These are phyloP conservation scores for Zosterops japonicus DNA, from an alignment of 2,113 vertebrate species.

Conservation along the genomic window DNA sequence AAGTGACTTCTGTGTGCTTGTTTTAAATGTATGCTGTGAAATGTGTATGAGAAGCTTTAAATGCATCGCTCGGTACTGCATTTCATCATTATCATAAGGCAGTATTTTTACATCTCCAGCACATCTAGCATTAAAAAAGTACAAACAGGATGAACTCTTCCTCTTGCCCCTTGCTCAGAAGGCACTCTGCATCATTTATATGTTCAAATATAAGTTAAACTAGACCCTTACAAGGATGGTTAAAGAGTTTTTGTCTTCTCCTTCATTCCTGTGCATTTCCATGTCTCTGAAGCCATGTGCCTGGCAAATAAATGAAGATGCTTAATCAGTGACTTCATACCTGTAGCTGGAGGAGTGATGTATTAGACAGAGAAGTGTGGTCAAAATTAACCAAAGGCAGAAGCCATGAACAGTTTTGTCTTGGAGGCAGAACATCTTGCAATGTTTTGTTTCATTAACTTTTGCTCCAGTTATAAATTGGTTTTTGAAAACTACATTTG, in stretches of 20 bases:
- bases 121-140: neutral
- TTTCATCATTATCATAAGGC: slow-evolving; percentile 44
- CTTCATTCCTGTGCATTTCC: neutral
- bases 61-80: slow-evolving; percentile 13
- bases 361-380: neutral
- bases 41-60: slow-evolving; percentile 51
- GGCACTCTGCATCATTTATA: neutral
- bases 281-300: neutral
- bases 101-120: slow-evolving; percentile 16
- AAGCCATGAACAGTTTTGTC: neutral
- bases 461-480: neutral
- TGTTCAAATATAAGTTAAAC: neutral
- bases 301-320: neutral
- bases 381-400: neutral
- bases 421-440: neutral
- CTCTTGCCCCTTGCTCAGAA: slow-evolving; percentile 2
- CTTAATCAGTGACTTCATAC: neutral
- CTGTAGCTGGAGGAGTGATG: neutral
- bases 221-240: neutral
- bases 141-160: neutral
- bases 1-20: slow-evolving; percentile 11
- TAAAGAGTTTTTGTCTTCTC: neutral
- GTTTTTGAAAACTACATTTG: neutral
- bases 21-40: slow-evolving; percentile 34
- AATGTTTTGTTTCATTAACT: neutral